Evolutionary conservation across 2,888 invertebrate species (phyloP).

Genomic region (Alloscopus bannaensis): DNA sequence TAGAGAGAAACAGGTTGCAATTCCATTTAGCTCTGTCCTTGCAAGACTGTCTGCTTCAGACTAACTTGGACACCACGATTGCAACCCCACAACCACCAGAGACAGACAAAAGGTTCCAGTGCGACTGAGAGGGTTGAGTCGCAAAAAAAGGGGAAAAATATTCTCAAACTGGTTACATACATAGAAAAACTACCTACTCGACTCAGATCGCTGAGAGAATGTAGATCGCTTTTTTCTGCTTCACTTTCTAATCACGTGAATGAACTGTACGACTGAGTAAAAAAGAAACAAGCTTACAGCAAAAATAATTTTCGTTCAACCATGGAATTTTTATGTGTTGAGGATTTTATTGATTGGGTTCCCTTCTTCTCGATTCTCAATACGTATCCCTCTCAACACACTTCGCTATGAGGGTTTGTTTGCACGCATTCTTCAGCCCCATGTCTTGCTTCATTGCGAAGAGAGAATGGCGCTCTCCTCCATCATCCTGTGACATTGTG

Average conservation of each 20-base stretch:
- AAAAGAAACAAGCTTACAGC: background rate
- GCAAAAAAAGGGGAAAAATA: too few species aligned
- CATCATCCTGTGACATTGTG: slow-evolving; percentile 49
- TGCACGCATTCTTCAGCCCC: too few species aligned
- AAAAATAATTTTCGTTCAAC: background rate
- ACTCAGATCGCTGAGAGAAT: too few species aligned
- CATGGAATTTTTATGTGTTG: background rate
- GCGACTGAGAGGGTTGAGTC: background rate
- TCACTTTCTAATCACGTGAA: slow-evolving; percentile 50
- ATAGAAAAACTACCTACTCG: background rate
- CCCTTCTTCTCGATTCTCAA: background rate
- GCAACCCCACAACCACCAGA: background rate
- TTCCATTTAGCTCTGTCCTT: slow-evolving; percentile 5
- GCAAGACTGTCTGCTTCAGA: background rate
- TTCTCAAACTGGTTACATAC: background rate
- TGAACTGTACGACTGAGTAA: background rate
- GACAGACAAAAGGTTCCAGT: background rate
- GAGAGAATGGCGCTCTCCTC: too few species aligned
- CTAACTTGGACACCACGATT: background rate
- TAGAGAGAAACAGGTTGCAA: background rate
- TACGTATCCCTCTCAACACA: too few species aligned
- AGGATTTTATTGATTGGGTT: background rate
- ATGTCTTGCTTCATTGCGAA: too few species aligned
- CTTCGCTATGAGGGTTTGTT: too few species aligned
- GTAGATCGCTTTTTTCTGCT: background rate